phyloP scores from a whole-genome alignment of 2,113 vertebrate species.

The Sceloporus undulatus region DNA sequence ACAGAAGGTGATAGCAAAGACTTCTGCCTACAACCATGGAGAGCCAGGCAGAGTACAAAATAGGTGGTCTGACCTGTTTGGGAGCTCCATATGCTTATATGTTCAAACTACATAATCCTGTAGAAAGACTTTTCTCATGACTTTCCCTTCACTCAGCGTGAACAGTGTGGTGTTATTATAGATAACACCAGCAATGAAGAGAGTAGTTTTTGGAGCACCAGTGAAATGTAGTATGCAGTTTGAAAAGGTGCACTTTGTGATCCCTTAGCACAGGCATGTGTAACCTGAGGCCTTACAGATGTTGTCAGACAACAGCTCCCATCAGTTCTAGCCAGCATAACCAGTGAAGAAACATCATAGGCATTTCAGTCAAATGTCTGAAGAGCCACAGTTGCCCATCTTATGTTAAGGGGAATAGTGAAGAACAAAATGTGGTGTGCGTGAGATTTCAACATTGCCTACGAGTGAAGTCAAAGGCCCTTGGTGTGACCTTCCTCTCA shows the following conservation, averaged over 20 bases:
- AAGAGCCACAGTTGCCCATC: no score
- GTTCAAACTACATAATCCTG: background rate
- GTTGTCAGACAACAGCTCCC: background rate
- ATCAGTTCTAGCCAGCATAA: no score
- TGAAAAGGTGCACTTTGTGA: background rate
- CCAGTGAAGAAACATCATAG: no score
- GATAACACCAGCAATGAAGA: background rate
- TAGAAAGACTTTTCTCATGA: background rate
- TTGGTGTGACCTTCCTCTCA: no score
- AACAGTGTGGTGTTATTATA: background rate
- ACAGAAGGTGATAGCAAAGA: no score
- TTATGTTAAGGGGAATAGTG: no score
- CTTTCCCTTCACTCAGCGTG: background rate
- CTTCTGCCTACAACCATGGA: no score
- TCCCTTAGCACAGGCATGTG: background rate
- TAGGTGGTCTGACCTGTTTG: background rate
- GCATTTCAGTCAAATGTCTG: no score
- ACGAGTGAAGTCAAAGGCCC: no score
- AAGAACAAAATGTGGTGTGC: background rate
- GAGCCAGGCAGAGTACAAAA: background rate
- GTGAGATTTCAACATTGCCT: background rate
- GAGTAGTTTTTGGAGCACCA: background rate
- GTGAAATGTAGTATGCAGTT: background rate
- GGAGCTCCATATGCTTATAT: background rate
- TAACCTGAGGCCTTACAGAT: background rate